Conservation (phyloP, 2,797 vertebrate genomes). For the Phoeniculus purpureus region DNA sequence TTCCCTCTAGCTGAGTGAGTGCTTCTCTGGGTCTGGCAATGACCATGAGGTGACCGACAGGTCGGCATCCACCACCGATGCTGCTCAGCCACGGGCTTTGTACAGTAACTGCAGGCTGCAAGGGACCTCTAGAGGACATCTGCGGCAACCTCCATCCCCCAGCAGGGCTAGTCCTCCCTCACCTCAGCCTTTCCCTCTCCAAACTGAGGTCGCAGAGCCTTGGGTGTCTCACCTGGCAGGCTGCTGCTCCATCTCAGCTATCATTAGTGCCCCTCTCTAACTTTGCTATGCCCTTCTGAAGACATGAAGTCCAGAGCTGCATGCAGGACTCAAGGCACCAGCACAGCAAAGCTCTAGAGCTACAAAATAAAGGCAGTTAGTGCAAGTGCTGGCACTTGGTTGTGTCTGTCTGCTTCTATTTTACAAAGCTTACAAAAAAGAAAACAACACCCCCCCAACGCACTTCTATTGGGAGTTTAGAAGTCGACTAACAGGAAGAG, state of each 20-base stretch:
- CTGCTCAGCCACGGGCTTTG: fast-evolving
- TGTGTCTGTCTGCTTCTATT: background rate
- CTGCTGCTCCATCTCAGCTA: background rate
- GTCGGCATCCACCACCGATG: fast-evolving
- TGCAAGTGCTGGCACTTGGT: fast-evolving
- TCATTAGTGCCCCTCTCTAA: background rate
- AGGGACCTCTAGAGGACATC: slow-evolving; percentile 36
- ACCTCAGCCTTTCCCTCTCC: background rate
- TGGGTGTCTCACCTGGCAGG: background rate
- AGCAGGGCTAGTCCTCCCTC: background rate
- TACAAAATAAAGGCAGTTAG: slow-evolving; percentile 23
- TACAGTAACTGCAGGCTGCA: background rate
- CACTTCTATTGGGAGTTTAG: background rate
- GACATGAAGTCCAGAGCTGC: background rate
- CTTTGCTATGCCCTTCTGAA: background rate
- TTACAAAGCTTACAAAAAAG: fast-evolving
- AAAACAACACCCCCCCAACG: no score
- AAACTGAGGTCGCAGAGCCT: background rate
- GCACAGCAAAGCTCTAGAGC: slow-evolving; percentile 1
- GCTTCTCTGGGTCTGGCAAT: fast-evolving
- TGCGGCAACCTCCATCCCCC: background rate
- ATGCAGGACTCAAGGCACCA: background rate
- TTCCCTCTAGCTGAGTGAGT: background rate
- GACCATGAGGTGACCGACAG: fast-evolving
- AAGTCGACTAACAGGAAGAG: background rate